Evolutionary conservation across 1,140 invertebrate species (phyloP).

Genomic region (Neoseiulus cucumeris): DNA sequence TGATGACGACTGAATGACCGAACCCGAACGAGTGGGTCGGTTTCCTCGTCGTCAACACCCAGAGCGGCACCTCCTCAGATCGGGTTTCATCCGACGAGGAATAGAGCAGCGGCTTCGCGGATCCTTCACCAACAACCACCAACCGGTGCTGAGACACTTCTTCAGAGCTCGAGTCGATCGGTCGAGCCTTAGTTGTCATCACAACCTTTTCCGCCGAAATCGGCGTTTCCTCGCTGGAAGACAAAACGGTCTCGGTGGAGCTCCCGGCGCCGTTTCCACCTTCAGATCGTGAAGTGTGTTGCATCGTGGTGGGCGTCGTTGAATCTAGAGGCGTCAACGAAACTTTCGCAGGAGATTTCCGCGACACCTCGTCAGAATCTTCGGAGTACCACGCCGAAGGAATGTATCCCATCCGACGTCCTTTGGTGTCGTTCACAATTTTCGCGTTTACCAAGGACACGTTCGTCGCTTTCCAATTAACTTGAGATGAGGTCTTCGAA

Average conservation of each 20-base stretch:
- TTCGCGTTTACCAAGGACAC: not conserved
- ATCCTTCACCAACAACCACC: not conserved
- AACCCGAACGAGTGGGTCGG: conserved; percentile 9
- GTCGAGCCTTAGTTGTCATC: not conserved
- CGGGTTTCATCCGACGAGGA: conserved; percentile 5
- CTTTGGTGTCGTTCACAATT: conserved; percentile 6
- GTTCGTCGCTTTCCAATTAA: conserved; percentile 1
- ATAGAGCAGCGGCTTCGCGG: not conserved
- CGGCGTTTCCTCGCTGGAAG: not conserved
- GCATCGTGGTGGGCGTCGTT: not conserved
- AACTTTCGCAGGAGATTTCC: not conserved
- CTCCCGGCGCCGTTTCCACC: not conserved
- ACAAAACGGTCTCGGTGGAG: not conserved
- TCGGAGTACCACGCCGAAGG: not conserved
- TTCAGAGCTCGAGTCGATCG: not conserved
- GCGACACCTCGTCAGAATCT: not conserved
- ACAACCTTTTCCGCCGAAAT: not conserved
- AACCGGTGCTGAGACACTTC: not conserved
- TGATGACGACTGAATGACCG: conserved; percentile 10
- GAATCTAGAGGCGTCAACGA: not conserved
- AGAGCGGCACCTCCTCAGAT: conserved; percentile 4
- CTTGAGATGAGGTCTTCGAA: not conserved
- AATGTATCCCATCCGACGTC: not conserved
- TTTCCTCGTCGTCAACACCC: conserved; percentile 10
- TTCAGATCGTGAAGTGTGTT: not conserved